Evolutionary conservation across 2,888 invertebrate species (phyloP).

Genomic region (Galerucella nymphaeae): DNA sequence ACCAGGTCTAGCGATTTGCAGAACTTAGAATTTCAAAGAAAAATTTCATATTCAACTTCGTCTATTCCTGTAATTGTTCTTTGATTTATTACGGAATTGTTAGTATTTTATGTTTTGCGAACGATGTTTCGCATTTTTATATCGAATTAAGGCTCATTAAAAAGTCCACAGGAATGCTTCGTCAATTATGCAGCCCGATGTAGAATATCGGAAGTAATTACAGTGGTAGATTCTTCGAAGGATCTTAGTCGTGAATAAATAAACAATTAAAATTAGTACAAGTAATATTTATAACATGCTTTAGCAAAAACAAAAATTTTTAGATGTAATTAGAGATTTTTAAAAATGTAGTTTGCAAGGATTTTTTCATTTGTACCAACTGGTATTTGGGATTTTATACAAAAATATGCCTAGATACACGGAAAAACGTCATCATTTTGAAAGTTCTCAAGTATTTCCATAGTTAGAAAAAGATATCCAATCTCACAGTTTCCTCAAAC

Average conservation of each 20-base stretch:
- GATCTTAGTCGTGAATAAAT: background rate
- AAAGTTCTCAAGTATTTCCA: too few species aligned
- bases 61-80: conserved; percentile 45
- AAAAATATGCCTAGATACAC: too few species aligned
- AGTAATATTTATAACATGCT: background rate
- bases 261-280: conserved; percentile 1
- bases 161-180: conserved; percentile 30
- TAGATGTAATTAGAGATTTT: too few species aligned
- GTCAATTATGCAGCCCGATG: conserved; percentile 23
- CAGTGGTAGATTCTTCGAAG: conserved; percentile 20
- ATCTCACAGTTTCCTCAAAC: background rate
- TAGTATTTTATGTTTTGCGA: conserved; percentile 31
- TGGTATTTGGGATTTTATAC: too few species aligned
- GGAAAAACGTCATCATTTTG: too few species aligned
- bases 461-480: too few species aligned
- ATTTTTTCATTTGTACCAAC: too few species aligned
- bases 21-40: conserved; percentile 38
- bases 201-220: conserved; percentile 18
- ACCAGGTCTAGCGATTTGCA: conserved; percentile 24
- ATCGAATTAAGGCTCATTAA: conserved; percentile 31
- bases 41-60: conserved; percentile 38
- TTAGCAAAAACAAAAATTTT: too few species aligned
- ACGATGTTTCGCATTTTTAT: conserved; percentile 33
- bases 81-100: conserved; percentile 42
- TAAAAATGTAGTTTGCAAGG: too few species aligned